Percentiles rank a stretch among this genome's conserved stretches.
phyloP scores from a whole-genome alignment of 2,113 vertebrate genomes.

The Trogon surrucura region DNA sequence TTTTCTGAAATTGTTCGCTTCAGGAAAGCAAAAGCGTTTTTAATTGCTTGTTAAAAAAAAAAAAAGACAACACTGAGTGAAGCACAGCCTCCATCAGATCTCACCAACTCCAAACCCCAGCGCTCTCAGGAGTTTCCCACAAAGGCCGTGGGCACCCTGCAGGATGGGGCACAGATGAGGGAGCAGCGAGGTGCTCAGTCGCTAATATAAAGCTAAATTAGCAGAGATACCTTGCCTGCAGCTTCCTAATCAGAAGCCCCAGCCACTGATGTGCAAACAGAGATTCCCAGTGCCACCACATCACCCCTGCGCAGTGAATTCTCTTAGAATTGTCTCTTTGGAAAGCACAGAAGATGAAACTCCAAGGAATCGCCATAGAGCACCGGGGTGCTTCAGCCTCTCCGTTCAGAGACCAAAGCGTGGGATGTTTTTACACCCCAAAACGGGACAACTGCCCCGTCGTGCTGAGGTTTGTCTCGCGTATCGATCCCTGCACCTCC shows the following conservation, averaged over 20 bases:
- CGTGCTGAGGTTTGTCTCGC: not conserved
- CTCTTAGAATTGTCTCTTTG: not conserved
- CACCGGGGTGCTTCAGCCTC: not conserved
- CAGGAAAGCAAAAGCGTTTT: not conserved
- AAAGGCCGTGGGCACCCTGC: not conserved
- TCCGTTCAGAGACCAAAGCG: not conserved
- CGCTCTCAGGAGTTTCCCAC: not conserved
- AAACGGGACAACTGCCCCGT: not conserved
- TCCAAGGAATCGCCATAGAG: not conserved
- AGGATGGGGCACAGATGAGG: not conserved
- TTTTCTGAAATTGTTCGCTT: conserved; percentile 1
- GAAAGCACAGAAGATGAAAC: not conserved
- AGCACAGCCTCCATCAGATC: not conserved
- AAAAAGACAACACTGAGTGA: not conserved
- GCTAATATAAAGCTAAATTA: not conserved
- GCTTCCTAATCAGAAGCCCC: not conserved
- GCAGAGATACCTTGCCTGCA: not conserved
- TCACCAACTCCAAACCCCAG: not conserved
- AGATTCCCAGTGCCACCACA: not conserved
- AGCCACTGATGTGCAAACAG: not conserved
- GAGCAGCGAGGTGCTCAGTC: not conserved
- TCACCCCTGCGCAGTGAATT: not conserved
- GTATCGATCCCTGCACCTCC: conserved; percentile 1
- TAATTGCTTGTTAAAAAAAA: not conserved
- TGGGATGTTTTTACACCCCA: not conserved